These are phyloP conservation scores for Acrocyrtus sp. DNA, from an alignment of 2,888 invertebrate genomes.

Conservation along the genomic window DNA sequence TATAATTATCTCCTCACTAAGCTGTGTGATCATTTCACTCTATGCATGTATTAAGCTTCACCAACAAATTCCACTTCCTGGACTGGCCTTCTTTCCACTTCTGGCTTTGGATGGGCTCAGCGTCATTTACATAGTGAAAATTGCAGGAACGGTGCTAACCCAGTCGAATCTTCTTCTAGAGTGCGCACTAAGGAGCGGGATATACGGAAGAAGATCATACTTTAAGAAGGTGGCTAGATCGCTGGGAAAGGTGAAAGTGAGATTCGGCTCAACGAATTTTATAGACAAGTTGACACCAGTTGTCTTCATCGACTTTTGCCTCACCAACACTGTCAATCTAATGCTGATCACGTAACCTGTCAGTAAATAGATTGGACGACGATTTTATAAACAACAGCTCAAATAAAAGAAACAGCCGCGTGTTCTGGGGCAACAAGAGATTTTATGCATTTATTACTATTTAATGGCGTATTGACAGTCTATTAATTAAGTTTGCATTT, in stretches of 20 bases:
- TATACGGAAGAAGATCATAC: conserved; percentile 10
- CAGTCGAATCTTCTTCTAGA: conserved; percentile 17
- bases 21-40: conserved; percentile 19
- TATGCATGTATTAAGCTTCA: conserved; percentile 48
- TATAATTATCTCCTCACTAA: conserved; percentile 13
- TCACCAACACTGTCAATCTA: conserved; percentile 34
- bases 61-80: conserved; percentile 40
- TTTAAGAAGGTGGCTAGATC: conserved; percentile 37
- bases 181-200: background rate
- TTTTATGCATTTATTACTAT: no score
- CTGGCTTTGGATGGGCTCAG: conserved; percentile 35
- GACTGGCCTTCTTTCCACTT: conserved; percentile 41
- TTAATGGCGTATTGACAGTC: no score
- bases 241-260: conserved; percentile 26
- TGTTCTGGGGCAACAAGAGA: no score
- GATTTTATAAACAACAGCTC: no score
- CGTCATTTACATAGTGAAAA: conserved; percentile 41
- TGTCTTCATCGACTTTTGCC: conserved; percentile 31
- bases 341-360: conserved; percentile 40
- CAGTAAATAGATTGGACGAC: no score
- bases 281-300: conserved; percentile 48
- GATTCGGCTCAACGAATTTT: conserved; percentile 43
- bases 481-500: no score
- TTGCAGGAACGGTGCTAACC: conserved; percentile 29
- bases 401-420: no score